Base-by-base conservation (phyloP, 2,888 invertebrate species). In the Athalia rosae region DNA sequence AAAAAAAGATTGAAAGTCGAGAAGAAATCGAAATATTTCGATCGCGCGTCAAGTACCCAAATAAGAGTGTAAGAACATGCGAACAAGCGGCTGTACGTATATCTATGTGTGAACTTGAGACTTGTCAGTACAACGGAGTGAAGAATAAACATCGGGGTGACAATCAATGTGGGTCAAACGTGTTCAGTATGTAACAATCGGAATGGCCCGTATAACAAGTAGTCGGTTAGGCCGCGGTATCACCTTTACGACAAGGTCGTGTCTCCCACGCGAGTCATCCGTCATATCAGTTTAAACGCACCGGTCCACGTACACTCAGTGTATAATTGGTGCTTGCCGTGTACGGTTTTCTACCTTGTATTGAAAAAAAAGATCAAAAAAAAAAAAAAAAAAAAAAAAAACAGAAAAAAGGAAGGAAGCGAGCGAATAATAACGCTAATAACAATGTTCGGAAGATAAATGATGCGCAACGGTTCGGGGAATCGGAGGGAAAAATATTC, bases 191-290 rank as follows among this genome's bases (percentile, higher is more conserved):
- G 77, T 82, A 83, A 80, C 85, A 87, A 88, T 87, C 86, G 83
- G 80, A 82, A 84, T 28, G 28, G 82, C 89, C 89, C 89, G 86
- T 88, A 89, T 89, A 83, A 81, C 79, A 78, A 56, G 71, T 63
- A 80, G 79, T 79, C 80, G 83, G 79, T n/a, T 76, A 64, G 80
- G 78, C 80, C 76, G 67, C 79, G 80, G 76, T 84, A 85, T 87
- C 85, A 87, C 88, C 87, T 88, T 88, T 85, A 81, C 77, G 77
- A 78, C 88, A 88, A 88, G 88, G 88, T 83, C 84, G 76, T 53
- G 62, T 67, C 81, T 82, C 84, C 83, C 83, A 83, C 85, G 81
- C 83, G 80, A 76, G 61, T 76, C 79, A 71, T 74, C 61, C 28
- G 61, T 71, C 61, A 48, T 74, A 74, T 74, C 74, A 74, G 74